Evolutionary conservation across 2,113 vertebrate species (phyloP).

Genomic region (Sciurus niger): DNA sequence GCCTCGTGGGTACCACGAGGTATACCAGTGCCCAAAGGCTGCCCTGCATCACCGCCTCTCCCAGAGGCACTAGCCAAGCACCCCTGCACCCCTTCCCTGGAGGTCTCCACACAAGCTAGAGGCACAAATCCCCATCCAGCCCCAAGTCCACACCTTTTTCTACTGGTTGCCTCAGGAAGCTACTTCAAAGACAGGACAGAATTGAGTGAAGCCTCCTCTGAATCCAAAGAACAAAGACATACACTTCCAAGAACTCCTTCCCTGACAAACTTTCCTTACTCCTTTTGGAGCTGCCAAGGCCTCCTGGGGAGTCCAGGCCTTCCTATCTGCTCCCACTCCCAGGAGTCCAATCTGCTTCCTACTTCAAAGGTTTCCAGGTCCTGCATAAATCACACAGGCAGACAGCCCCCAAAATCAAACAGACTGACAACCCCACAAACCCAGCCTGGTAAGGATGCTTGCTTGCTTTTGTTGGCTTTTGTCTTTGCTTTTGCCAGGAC

Average conservation of each 20-base stretch:
- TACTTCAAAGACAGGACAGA: not conserved
- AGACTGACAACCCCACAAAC: not conserved
- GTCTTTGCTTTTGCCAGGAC: not conserved
- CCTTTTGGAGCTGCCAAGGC: not conserved
- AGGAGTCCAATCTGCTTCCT: not conserved
- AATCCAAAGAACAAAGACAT: not conserved
- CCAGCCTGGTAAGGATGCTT: not conserved
- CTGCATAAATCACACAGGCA: not conserved
- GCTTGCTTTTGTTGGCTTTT: conserved; percentile 37
- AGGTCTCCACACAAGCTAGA: not conserved
- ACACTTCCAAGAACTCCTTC: not conserved
- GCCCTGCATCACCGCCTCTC: not conserved
- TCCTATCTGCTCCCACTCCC: not conserved
- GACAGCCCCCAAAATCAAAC: not conserved
- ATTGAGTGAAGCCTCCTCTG: not conserved
- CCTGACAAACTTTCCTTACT: not conserved
- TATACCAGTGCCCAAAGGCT: not conserved
- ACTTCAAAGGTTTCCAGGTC: conserved; percentile 53
- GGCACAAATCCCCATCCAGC: not conserved
- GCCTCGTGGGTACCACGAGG: too few relatives aligned
- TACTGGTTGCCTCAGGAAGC: not conserved
- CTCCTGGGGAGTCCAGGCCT: not conserved
- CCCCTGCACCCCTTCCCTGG: accelerated
- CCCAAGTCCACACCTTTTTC: not conserved
- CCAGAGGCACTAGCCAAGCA: too few relatives aligned